Percentiles rank a stretch among this genome's conserved stretches.
These are phyloP conservation scores for Lepus townsendii DNA, from an alignment of 2,797 vertebrate species.

Conservation along the genomic window DNA sequence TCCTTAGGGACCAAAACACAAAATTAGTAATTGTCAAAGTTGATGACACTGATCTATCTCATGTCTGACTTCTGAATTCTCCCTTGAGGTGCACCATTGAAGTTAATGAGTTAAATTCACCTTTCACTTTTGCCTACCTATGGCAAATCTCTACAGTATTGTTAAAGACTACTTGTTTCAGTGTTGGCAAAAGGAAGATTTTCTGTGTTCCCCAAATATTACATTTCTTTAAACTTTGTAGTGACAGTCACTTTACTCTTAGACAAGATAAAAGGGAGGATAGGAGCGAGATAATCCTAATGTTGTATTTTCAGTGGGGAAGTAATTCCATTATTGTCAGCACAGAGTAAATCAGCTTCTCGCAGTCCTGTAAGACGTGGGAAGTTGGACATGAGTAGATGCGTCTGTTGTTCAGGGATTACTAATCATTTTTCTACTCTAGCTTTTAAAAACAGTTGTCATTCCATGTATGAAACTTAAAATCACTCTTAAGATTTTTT, in stretches of 20 bases:
- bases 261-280: conserved; percentile 2
- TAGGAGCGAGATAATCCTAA: neutral
- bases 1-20: neutral
- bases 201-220: neutral
- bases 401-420: neutral
- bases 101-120: neutral
- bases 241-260: conserved; percentile 10
- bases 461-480: neutral
- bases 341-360: neutral
- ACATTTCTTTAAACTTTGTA: conserved; percentile 2
- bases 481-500: neutral
- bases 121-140: neutral
- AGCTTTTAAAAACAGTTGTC: conserved; percentile 58
- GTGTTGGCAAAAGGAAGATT: neutral
- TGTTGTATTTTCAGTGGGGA: conserved; percentile 12
- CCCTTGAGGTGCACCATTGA: neutral
- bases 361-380: neutral
- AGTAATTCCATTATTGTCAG: conserved; percentile 9
- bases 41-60: neutral
- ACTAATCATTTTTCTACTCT: neutral
- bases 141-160: neutral
- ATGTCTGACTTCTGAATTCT: neutral
- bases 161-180: neutral
- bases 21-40: conserved; percentile 10
- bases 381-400: conserved; percentile 8